These are phyloP conservation scores for Crocodylus rhombifer DNA, from an alignment of 2,797 vertebrate genomes.

Conservation along the genomic window DNA sequence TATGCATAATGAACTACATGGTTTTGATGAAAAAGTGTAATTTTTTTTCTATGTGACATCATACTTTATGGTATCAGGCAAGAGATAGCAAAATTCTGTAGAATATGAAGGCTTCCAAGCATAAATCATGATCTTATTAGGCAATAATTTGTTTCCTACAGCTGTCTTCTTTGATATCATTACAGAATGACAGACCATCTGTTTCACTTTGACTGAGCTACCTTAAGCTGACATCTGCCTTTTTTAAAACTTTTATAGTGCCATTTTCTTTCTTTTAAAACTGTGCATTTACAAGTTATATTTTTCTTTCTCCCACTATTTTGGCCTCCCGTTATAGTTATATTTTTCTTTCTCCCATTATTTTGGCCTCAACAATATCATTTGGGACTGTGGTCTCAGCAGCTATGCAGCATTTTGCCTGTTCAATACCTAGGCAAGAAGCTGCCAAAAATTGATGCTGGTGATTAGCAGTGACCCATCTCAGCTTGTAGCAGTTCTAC, in stretches of 20 bases:
- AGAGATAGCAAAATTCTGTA: not conserved
- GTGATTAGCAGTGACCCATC: not conserved
- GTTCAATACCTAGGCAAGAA: not conserved
- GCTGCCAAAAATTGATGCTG: not conserved
- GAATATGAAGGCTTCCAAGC: not conserved
- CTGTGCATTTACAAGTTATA: not conserved
- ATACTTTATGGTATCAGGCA: not conserved
- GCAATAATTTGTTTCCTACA: slow-evolving; percentile 54
- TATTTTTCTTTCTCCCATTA: not conserved
- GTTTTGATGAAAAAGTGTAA: not conserved
- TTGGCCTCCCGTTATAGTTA: not conserved
- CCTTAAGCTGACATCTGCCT: slow-evolving; percentile 33
- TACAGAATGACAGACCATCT: slow-evolving; percentile 30
- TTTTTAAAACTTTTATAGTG: no score
- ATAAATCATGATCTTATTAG: slow-evolving; percentile 39
- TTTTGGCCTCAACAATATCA: not conserved
- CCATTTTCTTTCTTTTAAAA: not conserved
- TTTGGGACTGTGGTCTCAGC: not conserved
- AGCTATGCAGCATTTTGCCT: not conserved
- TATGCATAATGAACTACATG: not conserved
- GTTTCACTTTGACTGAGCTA: slow-evolving; percentile 17
- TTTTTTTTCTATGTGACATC: not conserved
- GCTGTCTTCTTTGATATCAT: slow-evolving; percentile 50
- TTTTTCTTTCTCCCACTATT: not conserved
- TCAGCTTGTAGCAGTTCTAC: not conserved